phyloP scores from a whole-genome alignment of 2,797 vertebrate genomes.

The Eremophila alpestris region DNA sequence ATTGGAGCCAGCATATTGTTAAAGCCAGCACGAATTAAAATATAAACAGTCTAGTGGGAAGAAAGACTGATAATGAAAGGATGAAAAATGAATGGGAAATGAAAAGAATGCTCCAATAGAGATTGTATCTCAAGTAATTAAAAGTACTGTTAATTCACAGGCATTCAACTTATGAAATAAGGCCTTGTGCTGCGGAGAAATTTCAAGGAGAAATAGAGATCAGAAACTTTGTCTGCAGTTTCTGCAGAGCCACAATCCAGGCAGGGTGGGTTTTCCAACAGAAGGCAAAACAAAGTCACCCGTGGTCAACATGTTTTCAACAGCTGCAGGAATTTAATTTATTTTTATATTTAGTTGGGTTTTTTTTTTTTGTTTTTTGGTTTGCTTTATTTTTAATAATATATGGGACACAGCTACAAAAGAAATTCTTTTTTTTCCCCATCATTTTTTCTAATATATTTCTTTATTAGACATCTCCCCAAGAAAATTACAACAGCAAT shows the following conservation, averaged over 20 bases:
- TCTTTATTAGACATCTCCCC: background rate
- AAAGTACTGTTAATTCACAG: conserved; percentile 21
- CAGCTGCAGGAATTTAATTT: background rate
- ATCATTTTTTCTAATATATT: background rate
- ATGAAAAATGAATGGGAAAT: conserved; percentile 13
- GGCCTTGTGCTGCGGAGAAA: background rate
- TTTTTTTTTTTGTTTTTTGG: too few relatives aligned
- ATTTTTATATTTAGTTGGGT: background rate
- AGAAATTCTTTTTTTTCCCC: rapidly evolving
- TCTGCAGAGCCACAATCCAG: background rate
- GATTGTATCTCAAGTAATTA: conserved; percentile 51
- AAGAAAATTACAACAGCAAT: background rate
- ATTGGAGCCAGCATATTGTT: conserved; percentile 21
- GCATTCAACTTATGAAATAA: background rate
- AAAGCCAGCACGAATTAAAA: background rate
- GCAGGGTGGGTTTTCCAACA: background rate
- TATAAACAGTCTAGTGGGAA: background rate
- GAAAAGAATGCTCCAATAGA: background rate
- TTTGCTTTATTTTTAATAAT: background rate
- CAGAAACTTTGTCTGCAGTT: background rate
- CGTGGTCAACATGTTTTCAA: background rate
- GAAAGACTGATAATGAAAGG: conserved; percentile 1
- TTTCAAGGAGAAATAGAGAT: conserved; percentile 31
- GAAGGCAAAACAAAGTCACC: background rate
- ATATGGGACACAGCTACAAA: background rate